Conservation (phyloP, 2,113 vertebrate genomes). For the Pollimyrus isidori region DNA sequence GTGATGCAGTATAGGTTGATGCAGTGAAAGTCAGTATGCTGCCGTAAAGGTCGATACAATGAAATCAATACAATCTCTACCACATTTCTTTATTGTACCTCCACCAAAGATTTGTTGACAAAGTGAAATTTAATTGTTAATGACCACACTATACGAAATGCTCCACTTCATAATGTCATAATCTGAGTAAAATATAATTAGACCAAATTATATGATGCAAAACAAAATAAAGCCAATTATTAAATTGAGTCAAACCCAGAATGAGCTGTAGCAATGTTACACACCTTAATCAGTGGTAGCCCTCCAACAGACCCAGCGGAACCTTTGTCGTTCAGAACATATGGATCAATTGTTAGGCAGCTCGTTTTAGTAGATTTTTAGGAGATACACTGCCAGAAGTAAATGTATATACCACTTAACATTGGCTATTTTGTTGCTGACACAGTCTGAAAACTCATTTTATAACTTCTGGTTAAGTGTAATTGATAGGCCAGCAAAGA, state of each 20-base stretch:
- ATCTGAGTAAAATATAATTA: background rate
- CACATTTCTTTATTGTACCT: background rate
- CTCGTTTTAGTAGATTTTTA: background rate
- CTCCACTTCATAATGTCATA: background rate
- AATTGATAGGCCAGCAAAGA: background rate
- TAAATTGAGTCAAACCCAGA: background rate
- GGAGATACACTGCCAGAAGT: background rate
- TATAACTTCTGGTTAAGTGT: background rate
- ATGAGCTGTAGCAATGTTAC: background rate
- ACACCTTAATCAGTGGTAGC: background rate
- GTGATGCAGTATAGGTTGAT: background rate
- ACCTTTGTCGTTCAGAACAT: background rate
- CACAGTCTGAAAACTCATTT: background rate
- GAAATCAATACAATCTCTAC: background rate
- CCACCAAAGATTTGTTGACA: background rate
- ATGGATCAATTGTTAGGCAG: background rate
- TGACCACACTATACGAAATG: background rate
- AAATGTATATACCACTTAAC: background rate
- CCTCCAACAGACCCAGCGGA: background rate
- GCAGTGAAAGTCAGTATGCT: background rate
- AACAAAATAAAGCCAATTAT: background rate
- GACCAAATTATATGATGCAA: background rate
- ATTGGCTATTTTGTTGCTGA: background rate
- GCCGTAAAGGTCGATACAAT: background rate
- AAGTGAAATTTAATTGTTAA: background rate